These are phyloP conservation scores for Eilema sororculum DNA, from an alignment of 2,888 invertebrate genomes.

Conservation along the genomic window DNA sequence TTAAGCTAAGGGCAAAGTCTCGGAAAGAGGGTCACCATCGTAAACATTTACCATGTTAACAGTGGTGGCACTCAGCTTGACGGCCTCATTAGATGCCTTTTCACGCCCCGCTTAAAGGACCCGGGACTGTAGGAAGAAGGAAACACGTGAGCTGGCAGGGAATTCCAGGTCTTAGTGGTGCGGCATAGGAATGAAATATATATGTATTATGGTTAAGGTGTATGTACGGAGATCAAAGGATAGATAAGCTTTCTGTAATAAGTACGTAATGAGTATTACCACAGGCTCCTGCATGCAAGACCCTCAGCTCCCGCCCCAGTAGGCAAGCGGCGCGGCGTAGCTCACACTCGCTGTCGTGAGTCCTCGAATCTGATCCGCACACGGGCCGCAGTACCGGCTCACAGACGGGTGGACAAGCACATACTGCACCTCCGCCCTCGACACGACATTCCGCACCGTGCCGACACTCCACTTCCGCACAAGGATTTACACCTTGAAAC, in stretches of 20 bases:
- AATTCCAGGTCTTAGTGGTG: too few species aligned
- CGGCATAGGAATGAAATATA: too few species aligned
- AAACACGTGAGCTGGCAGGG: too few species aligned
- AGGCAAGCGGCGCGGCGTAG: slow-evolving; percentile 91
- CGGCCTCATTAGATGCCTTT: too few species aligned
- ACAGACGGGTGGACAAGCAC: slow-evolving; percentile 94
- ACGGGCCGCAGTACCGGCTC: slow-evolving; percentile 93
- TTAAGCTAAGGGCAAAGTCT: too few species aligned
- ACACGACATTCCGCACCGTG: slow-evolving; percentile 94
- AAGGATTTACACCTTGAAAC: slow-evolving; percentile 93
- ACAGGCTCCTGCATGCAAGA: slow-evolving; percentile 82
- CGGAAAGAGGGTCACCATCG: too few species aligned
- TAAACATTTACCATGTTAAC: too few species aligned
- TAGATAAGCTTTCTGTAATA: not conserved
- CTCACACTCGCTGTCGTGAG: slow-evolving; percentile 94
- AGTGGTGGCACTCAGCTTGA: too few species aligned
- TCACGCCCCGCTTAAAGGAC: too few species aligned
- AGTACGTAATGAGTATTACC: slow-evolving; percentile 59
- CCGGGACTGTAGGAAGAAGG: too few species aligned
- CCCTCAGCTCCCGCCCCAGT: slow-evolving; percentile 79
- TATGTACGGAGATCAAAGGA: not conserved
- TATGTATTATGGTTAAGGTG: not conserved
- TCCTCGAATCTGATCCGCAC: slow-evolving; percentile 94
- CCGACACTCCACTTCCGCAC: slow-evolving; percentile 92
- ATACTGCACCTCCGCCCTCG: slow-evolving; percentile 92